A percentile compares a stretch with the other conserved stretches of the same genome.
phyloP scores from a whole-genome alignment of 2,888 invertebrate species.

The Lasioglossum marginatum region DNA sequence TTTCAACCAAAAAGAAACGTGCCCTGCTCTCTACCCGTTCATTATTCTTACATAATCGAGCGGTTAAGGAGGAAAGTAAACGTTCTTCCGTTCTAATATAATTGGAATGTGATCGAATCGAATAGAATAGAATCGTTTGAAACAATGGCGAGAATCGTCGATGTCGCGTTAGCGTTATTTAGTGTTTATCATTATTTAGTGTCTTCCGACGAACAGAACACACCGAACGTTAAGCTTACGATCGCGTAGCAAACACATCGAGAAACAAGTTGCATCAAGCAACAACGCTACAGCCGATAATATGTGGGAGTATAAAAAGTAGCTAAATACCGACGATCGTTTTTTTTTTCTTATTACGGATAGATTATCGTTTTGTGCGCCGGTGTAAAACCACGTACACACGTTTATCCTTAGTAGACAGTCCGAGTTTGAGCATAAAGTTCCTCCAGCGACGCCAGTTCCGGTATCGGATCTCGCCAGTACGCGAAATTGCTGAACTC shows the following conservation, averaged over 20 bases:
- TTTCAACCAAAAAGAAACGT: not conserved
- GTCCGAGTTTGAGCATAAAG: constrained; percentile 65
- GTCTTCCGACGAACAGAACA: constrained; percentile 11
- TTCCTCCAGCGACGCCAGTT: constrained; percentile 82
- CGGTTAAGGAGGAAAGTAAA: not conserved
- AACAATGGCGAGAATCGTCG: constrained; percentile 16
- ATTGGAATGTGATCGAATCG: constrained; percentile 50
- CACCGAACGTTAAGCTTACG: not conserved
- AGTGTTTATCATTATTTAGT: not conserved
- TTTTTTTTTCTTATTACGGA: constrained; percentile 43
- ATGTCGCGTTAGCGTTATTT: not conserved
- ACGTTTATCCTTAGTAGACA: constrained; percentile 69
- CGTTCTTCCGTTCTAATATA: not conserved
- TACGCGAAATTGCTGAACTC: constrained; percentile 95
- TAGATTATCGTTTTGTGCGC: constrained; percentile 30
- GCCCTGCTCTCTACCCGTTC: not conserved
- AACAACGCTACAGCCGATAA: constrained; percentile 50
- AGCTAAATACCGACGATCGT: constrained; percentile 68
- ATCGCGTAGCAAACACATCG: constrained; percentile 24
- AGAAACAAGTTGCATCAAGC: constrained; percentile 60
- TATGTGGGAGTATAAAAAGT: constrained; percentile 73
- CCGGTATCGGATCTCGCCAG: constrained; percentile 95
- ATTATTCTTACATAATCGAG: not conserved
- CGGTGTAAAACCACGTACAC: constrained; percentile 27
- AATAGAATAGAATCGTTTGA: not conserved